Base-by-base conservation (phyloP, 2,113 vertebrate genomes). In the Pyxicephalus adspersus region DNA sequence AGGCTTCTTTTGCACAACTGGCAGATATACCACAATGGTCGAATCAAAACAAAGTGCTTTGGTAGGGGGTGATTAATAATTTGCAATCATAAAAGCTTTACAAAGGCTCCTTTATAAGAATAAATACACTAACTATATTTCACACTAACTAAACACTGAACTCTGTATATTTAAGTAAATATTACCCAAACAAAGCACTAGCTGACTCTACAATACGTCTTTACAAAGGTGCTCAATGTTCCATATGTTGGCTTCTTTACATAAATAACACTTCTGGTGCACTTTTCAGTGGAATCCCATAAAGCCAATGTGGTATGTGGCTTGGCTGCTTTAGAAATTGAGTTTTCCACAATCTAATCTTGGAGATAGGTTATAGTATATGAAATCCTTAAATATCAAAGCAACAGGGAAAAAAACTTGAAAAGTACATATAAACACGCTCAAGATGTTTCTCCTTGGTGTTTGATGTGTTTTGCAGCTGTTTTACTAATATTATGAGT, bases 381-480 rank as follows among this genome's bases (percentile, higher is more conserved):
- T 68, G 61, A 79, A 79, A 78, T 79, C 54, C 77, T 70, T 61
- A 70, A 79, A 78, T 78, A 78, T 79, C 65, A 68, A 79, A 79
- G 77, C 50, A 70, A 45, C 34, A 25, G 55, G 54, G 70, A 54
- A 29, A 74, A 74, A 55, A 55, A 74, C 57, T 58, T 74, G 58
- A 60, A 60, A 57, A 55, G 22, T 74, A 45, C 71, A 60, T 74
- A 70, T 68, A 78, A 38, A 68, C 65, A 68, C 50, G 29, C 52
- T 38, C 51, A 58, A 57, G 51, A 78, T 66, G 29, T 70, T 79
- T 78, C 65, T 70, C 65, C 70, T 70, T 79, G 77, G 29, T 58
- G 52, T 79, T 74, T 70, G 31, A 70, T 68, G 65, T 79, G 77
- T 60, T 45, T 79, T 79, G 65, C 77, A 79, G 66, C 54, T 60